Evolutionary conservation across 2,888 invertebrate species (phyloP), one percentile per base, ranked within the genome.

Genomic region (Athalia circularis): DNA sequence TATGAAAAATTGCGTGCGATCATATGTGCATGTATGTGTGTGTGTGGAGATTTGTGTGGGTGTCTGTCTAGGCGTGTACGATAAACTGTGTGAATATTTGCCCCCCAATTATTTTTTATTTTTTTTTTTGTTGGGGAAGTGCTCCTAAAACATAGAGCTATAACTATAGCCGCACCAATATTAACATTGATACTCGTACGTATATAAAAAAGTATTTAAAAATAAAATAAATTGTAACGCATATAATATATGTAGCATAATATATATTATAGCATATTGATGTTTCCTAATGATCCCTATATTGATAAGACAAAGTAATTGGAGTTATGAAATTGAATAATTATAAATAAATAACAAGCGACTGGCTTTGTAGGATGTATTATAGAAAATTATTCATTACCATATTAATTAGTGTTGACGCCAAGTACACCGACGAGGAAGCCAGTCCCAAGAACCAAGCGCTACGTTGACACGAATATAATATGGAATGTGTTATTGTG

Each of bases 281-380:
- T 86, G 83, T 86, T 85, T 85, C 84, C 84, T 83, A 82, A 80
- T 76, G 81, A 80, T 65, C 74, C 79, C 75, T 78, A 75, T 78
- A 65, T 65, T 76, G 78, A 61, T 76, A 75, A 68, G 68, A 77
- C 47, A 45, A 50, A 6, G 64, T 65, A 65, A 70, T 45, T 75
- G 59, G 61, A 62, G 62, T 75, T 75, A 75, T 75, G 62, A 62
- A 75, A 75, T 75, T 61, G 29, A 75, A 75, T 75, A 75, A 75
- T 62, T 50, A 62, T 62, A n/a, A 74, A 43, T 13, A 11, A 54
- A 13, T 52, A 62, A 72, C 43, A 8, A 47, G 47, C 72, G 72
- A 50, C 75, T 50, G 72, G 77, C 65, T 68, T 74, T 59, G 78
- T 67, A 43, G 57, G 13, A 29, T 80, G 59, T 29, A 79, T 29